These are phyloP conservation scores for Schrankia costaestrigalis DNA, from an alignment of 2,888 invertebrate genomes.

Conservation along the genomic window DNA sequence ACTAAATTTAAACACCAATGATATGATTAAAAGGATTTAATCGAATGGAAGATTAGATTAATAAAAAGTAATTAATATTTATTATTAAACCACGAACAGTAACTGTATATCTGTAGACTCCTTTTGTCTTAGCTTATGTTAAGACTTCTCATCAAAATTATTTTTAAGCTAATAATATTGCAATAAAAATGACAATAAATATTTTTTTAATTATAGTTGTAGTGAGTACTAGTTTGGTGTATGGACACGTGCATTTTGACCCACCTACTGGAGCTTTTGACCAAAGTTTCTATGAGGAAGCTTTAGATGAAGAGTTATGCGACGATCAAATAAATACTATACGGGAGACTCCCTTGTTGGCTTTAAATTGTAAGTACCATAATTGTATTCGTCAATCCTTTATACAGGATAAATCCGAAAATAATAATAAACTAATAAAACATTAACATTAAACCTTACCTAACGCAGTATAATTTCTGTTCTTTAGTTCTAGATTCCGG, in stretches of 20 bases:
- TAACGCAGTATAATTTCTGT: neutral
- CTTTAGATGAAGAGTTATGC: constrained; percentile 50
- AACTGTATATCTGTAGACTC: too few species aligned
- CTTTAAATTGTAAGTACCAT: constrained; percentile 46
- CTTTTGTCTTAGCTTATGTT: too few species aligned
- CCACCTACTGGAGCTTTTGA: constrained; percentile 38
- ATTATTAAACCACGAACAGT: too few species aligned
- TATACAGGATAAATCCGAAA: too few species aligned
- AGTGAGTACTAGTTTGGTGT: constrained; percentile 12
- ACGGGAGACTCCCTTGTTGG: constrained; percentile 21
- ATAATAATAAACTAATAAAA: too few species aligned
- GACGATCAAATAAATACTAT: constrained; percentile 44
- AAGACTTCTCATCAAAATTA: too few species aligned
- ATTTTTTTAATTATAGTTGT: constrained; percentile 8
- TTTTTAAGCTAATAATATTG: constrained; percentile 15
- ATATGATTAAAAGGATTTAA: too few species aligned
- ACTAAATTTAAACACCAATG: too few species aligned
- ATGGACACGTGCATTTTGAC: constrained; percentile 15
- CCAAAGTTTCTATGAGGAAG: constrained; percentile 43
- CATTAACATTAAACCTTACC: too few species aligned
- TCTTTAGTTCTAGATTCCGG: constrained; percentile 44
- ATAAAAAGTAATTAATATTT: too few species aligned
- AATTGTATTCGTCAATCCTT: neutral
- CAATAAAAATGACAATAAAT: constrained; percentile 6
- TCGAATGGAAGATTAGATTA: too few species aligned